Conservation (phyloP, 2,113 vertebrate species). For the Hiodon tergisus region DNA sequence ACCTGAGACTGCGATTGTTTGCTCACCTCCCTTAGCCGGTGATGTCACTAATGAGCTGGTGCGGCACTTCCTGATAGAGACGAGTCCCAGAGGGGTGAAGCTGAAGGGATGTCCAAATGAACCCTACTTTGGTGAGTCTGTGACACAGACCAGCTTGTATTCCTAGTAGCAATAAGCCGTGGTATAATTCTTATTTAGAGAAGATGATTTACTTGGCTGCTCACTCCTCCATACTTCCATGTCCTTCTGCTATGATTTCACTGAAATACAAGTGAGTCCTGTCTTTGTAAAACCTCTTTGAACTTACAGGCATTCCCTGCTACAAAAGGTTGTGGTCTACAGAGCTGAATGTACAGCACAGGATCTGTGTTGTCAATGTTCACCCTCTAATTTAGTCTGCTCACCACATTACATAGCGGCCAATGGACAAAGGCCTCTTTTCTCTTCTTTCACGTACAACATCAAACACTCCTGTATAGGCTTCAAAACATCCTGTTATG, state of each 20-base stretch:
- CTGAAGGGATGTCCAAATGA: slow-evolving; percentile 97
- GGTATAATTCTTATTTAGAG: too few species aligned
- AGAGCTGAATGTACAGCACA: slow-evolving; percentile 34
- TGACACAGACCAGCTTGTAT: too few species aligned
- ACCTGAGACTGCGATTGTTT: not conserved
- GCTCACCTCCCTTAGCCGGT: slow-evolving; percentile 52
- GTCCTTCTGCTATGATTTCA: not conserved
- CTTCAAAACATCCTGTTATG: slow-evolving; percentile 25
- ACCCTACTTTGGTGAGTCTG: slow-evolving; percentile 86
- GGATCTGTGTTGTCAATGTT: slow-evolving; percentile 21
- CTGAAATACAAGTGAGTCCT: too few species aligned
- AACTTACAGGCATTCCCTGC: not conserved
- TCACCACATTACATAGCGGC: slow-evolving; percentile 14
- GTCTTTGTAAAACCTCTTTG: not conserved
- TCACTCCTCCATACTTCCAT: not conserved
- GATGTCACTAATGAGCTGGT: slow-evolving; percentile 88
- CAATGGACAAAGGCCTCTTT: slow-evolving; percentile 3
- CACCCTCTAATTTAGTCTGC: slow-evolving; percentile 39
- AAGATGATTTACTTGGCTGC: too few species aligned
- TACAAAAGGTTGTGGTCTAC: not conserved
- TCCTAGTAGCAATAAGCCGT: not conserved
- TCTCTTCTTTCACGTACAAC: slow-evolving; percentile 5
- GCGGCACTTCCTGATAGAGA: slow-evolving; percentile 97
- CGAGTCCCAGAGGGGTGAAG: slow-evolving; percentile 90
- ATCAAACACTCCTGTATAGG: slow-evolving; percentile 21